Percentiles rank a stretch among this genome's conserved stretches.
Evolutionary conservation across 1,140 invertebrate species (phyloP).

Genomic region (Drosophila lowei): DNA sequence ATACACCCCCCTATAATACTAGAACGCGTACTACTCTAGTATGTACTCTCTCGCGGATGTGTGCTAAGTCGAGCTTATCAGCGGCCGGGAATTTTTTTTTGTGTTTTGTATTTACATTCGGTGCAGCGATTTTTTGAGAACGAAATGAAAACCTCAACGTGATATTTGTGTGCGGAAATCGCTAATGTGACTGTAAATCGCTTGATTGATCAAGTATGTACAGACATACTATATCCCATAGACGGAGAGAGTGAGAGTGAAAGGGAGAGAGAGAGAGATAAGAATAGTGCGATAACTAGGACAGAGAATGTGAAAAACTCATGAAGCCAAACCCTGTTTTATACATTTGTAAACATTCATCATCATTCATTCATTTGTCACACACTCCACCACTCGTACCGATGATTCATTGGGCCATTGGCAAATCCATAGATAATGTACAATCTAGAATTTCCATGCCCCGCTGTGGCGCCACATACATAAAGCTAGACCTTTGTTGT

Average conservation of each 20-base stretch:
- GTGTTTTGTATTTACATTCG: too few relatives aligned
- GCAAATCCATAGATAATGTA: constrained; percentile 42
- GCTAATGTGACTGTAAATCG: too few relatives aligned
- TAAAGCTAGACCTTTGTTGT: background rate
- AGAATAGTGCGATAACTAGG: constrained; percentile 20
- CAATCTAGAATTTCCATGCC: constrained; percentile 33
- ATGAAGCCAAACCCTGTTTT: constrained; percentile 47
- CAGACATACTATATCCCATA: background rate
- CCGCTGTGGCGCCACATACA: background rate
- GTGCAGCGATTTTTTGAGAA: too few relatives aligned
- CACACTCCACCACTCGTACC: constrained; percentile 24
- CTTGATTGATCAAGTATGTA: background rate
- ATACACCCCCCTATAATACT: too few relatives aligned
- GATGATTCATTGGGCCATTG: constrained; percentile 53
- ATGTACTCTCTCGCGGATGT: too few relatives aligned
- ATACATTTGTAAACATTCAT: constrained; percentile 27
- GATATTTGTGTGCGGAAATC: too few relatives aligned
- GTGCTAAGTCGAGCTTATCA: too few relatives aligned
- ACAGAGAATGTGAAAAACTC: constrained; percentile 16
- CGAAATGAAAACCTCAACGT: too few relatives aligned
- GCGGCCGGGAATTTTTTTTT: too few relatives aligned
- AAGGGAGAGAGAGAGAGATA: constrained; percentile 21
- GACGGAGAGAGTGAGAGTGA: constrained; percentile 4
- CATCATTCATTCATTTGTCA: constrained; percentile 31
- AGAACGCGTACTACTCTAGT: too few relatives aligned